Conservation (phyloP, 2,888 invertebrate species). For the Colletes collaris region DNA sequence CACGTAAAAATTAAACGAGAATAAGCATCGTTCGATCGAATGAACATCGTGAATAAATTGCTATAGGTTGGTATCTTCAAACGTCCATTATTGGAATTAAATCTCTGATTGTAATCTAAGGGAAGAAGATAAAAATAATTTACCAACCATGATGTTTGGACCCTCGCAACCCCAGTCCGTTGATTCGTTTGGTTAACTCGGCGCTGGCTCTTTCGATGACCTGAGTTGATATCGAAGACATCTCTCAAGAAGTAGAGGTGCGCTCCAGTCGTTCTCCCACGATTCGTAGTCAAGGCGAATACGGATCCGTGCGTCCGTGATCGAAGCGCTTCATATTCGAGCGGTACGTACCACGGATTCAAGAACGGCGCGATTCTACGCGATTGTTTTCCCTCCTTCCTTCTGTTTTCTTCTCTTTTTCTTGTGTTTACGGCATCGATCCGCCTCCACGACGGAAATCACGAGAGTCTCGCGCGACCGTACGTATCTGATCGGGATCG, state of each 20-base stretch:
- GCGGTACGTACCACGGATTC: neutral
- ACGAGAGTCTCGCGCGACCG: neutral
- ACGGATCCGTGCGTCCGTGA: slow-evolving; percentile 39
- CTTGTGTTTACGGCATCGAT: slow-evolving; percentile 11
- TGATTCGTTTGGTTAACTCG: slow-evolving; percentile 94
- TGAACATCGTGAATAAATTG: no score
- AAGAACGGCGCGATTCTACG: neutral
- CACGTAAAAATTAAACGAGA: no score
- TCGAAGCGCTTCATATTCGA: slow-evolving; percentile 63
- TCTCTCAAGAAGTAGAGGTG: slow-evolving; percentile 79
- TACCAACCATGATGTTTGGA: slow-evolving; percentile 83
- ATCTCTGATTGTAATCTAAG: no score
- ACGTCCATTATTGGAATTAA: neutral
- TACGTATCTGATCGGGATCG: neutral
- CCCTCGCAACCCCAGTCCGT: slow-evolving; percentile 90
- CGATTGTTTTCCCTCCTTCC: neutral
- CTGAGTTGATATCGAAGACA: slow-evolving; percentile 94
- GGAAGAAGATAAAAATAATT: slow-evolving; percentile 3
- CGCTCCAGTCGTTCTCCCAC: slow-evolving; percentile 38
- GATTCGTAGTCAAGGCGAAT: slow-evolving; percentile 65
- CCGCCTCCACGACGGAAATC: slow-evolving; percentile 12
- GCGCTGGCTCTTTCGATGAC: slow-evolving; percentile 96
- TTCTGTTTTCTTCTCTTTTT: neutral
- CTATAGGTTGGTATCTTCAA: slow-evolving; percentile 6
- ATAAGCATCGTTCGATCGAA: no score